phyloP scores from a whole-genome alignment of 2,797 vertebrate species.

The Ptychadena robeensis region DNA sequence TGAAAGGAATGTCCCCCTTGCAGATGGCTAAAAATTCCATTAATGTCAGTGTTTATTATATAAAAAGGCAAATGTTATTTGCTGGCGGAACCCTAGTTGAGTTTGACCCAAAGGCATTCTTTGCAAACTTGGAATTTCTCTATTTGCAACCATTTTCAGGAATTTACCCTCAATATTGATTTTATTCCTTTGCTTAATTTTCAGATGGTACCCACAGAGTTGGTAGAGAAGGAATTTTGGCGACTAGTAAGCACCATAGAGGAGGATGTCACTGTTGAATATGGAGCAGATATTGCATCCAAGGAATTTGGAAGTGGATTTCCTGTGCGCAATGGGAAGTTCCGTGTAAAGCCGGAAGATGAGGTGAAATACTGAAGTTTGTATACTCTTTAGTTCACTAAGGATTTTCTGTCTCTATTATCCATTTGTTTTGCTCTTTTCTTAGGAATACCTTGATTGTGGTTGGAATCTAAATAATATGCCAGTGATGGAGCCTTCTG shows the following conservation, averaged over 20 bases:
- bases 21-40: too few species aligned
- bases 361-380: slow-evolving; percentile 77
- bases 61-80: too few species aligned
- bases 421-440: not conserved
- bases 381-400: not conserved
- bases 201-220: slow-evolving; percentile 97
- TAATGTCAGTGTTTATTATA: too few species aligned
- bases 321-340: slow-evolving; percentile 87
- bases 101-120: too few species aligned
- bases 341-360: slow-evolving; percentile 86
- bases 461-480: slow-evolving; percentile 99
- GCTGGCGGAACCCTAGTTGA: too few species aligned
- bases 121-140: too few species aligned
- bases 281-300: slow-evolving; percentile 96
- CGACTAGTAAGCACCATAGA: slow-evolving; percentile 95
- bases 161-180: too few species aligned
- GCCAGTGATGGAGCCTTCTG: slow-evolving; percentile 95
- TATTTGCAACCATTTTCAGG: too few species aligned
- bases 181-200: too few species aligned
- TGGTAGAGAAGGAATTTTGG: slow-evolving; percentile 99
- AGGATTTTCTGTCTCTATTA: not conserved
- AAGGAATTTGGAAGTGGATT: slow-evolving; percentile 99
- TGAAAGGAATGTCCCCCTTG: too few species aligned
- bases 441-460: slow-evolving; percentile 90
- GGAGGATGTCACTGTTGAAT: slow-evolving; percentile 97